Percentiles rank a stretch among this genome's conserved stretches.
phyloP scores from a whole-genome alignment of 2,888 invertebrate genomes.

The Dolichopus griseipennis region DNA sequence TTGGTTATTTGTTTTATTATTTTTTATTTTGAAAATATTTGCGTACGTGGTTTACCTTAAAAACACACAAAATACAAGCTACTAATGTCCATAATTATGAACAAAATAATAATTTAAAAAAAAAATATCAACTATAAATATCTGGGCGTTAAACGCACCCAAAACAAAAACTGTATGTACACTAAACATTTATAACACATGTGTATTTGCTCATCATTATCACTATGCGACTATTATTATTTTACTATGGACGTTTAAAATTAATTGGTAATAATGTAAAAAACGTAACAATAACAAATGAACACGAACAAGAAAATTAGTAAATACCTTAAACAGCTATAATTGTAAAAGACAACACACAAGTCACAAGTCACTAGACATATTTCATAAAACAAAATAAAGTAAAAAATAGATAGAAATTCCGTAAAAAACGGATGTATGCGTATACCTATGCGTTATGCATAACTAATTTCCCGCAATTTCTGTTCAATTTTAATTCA shows the following conservation, averaged over 20 bases:
- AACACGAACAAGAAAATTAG: too few relatives aligned
- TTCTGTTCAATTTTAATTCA: too few relatives aligned
- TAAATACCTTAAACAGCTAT: too few relatives aligned
- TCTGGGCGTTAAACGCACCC: not conserved
- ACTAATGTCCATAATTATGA: conserved; percentile 1
- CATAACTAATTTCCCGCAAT: not conserved
- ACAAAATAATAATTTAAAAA: not conserved
- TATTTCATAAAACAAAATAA: not conserved
- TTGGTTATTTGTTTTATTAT: not conserved
- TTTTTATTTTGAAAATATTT: not conserved
- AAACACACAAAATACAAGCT: not conserved
- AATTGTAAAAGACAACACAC: too few relatives aligned
- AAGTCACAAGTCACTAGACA: too few relatives aligned
- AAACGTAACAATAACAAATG: too few relatives aligned
- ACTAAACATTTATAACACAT: too few relatives aligned
- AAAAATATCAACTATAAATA: not conserved
- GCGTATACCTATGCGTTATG: not conserved
- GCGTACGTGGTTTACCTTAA: not conserved
- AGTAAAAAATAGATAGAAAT: too few relatives aligned
- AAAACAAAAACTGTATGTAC: not conserved
- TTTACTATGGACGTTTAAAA: too few relatives aligned
- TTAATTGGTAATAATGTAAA: too few relatives aligned
- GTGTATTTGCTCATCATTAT: too few relatives aligned
- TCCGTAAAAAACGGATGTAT: not conserved
- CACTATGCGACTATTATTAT: too few relatives aligned